A percentile compares a stretch with the other conserved stretches of the same genome.
Conservation (phyloP, 2,888 invertebrate species). For the Volucella inflata region DNA sequence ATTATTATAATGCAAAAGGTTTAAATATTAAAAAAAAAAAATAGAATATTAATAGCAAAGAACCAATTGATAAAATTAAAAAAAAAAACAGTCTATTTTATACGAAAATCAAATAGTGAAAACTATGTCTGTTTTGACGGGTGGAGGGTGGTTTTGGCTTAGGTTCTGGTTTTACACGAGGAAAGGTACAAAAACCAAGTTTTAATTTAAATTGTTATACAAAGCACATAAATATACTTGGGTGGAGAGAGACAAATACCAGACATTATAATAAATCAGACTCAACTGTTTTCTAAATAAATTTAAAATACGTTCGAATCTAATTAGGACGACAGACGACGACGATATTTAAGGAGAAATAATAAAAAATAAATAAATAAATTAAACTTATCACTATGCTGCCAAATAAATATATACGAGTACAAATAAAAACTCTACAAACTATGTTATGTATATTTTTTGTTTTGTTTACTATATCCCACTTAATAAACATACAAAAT, state of each 20-base stretch:
- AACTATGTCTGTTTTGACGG: constrained; percentile 39
- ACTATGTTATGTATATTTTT: constrained; percentile 26
- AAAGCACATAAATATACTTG: constrained; percentile 72
- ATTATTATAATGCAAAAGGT: background rate
- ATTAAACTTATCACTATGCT: constrained; percentile 14
- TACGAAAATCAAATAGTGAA: constrained; percentile 25
- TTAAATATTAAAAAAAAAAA: constrained; percentile 14
- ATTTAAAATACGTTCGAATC: constrained; percentile 30
- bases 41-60: constrained; percentile 4
- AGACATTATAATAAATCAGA: constrained; percentile 26
- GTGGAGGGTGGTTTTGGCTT: constrained; percentile 48
- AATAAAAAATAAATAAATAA: too few relatives aligned
- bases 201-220: constrained; percentile 36
- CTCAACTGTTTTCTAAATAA: constrained; percentile 15
- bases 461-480: constrained; percentile 46
- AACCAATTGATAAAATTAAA: constrained; percentile 6
- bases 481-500: constrained; percentile 62
- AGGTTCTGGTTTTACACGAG: constrained; percentile 52
- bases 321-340: constrained; percentile 35
- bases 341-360: constrained; percentile 14
- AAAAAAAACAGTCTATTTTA: constrained; percentile 11
- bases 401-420: constrained; percentile 21
- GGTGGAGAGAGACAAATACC: constrained; percentile 33
- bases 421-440: constrained; percentile 49
- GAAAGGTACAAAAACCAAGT: constrained; percentile 26